These are phyloP conservation scores for Lithobates pipiens DNA, from an alignment of 2,797 vertebrate genomes.

Conservation along the genomic window DNA sequence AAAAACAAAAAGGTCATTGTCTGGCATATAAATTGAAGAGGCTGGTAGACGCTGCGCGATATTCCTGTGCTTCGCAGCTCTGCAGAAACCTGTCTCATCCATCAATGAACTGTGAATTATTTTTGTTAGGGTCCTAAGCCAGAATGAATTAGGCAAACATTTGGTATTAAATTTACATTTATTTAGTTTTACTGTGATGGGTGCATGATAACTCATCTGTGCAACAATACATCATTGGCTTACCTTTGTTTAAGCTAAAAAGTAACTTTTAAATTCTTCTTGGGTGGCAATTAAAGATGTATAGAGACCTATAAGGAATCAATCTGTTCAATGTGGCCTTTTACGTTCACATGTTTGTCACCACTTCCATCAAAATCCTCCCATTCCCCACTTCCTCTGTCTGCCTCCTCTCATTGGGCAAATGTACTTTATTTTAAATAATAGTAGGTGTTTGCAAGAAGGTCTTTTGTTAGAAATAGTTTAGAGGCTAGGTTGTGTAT, in stretches of 20 bases:
- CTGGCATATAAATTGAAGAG: constrained; percentile 4
- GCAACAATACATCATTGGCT: neutral
- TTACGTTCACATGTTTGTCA: too few species aligned
- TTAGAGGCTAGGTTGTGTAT: too few species aligned
- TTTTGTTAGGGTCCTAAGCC: constrained; percentile 23
- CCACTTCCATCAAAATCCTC: too few species aligned
- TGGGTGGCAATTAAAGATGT: too few species aligned
- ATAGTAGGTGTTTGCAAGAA: too few species aligned
- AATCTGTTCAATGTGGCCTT: too few species aligned
- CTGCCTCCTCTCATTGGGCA: too few species aligned
- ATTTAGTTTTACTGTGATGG: constrained; percentile 29
- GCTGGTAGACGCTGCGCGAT: neutral
- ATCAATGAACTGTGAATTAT: neutral
- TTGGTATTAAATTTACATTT: constrained; percentile 25
- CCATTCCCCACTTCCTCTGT: too few species aligned
- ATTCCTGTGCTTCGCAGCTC: neutral
- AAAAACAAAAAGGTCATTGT: neutral
- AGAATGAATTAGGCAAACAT: neutral
- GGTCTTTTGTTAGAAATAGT: too few species aligned
- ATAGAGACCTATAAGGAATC: too few species aligned
- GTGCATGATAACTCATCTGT: constrained; percentile 39
- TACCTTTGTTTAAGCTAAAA: neutral
- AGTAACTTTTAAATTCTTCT: too few species aligned
- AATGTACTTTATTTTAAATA: too few species aligned
- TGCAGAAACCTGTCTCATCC: constrained; percentile 11